Base-by-base conservation (phyloP, 2,888 invertebrate species). In the Leptinotarsa rubiginosa region DNA sequence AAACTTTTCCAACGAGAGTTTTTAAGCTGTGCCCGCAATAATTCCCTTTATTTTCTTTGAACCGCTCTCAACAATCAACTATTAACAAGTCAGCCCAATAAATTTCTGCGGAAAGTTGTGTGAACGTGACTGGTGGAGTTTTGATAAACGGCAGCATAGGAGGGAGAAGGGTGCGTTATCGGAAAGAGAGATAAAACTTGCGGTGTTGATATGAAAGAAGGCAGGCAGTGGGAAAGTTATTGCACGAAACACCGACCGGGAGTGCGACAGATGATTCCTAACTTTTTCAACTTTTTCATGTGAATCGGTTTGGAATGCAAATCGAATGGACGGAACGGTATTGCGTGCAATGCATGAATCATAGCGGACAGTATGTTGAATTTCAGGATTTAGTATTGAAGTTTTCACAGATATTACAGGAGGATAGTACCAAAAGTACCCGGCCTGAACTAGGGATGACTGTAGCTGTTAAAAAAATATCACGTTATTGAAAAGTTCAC, bases 41-140 rank as follows among this genome's bases (percentile, higher is more conserved):
- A 69, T 69, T 52, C 52, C 47, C 69, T 69, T 56, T 69, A 69
- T 69, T 69, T 68, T 69, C 69, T 47, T 56, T 16, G 56, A 54
- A 52, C 69, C n/a, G 69, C 68, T 52, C 47, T 69, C 69, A 56
- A 69, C 69, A 56, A 69, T 69, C 69, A 69, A 59, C 56, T 69
- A 69, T 69, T 69, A 69, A 69, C 54, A 59, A 69, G 69, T 59
- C 56, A 47, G 56, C 20, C 69, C 56, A 47, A 69, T 69, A 56
- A 69, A 56, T 69, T 69, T 47, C 56, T 59, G 69, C 22, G 47
- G 47, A 56, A 56, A 56, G 47, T 56, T 69, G 69, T 59, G 56
- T 47, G 69, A 22, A 56, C 69, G 69, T 69, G 69, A 69, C 69
- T 69, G 56, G 69, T 18, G 56, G 69, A 56, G 56, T 69, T 69